Percentiles rank a stretch among this genome's conserved stretches.
These are phyloP conservation scores for Hyposmocoma kahamanoa DNA, from an alignment of 1,140 invertebrate species.

Conservation along the genomic window DNA sequence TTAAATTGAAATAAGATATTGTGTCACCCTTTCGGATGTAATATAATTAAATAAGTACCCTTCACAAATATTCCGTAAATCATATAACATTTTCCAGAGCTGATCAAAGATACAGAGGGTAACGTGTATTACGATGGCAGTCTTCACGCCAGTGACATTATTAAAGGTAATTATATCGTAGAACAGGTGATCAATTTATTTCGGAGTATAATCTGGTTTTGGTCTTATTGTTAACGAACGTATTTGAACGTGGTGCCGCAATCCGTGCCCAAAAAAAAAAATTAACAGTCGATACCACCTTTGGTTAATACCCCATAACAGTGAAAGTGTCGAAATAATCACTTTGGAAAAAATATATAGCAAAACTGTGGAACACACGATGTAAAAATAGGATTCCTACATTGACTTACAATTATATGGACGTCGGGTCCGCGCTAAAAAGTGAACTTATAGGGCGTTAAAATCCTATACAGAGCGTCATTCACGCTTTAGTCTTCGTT, in stretches of 20 bases:
- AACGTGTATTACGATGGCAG: constrained; percentile 57
- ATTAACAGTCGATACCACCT: background rate
- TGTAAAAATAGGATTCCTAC: too few relatives aligned
- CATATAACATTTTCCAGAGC: too few relatives aligned
- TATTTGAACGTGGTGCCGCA: background rate
- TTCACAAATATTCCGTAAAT: too few relatives aligned
- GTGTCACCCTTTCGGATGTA: too few relatives aligned
- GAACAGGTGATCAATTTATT: background rate
- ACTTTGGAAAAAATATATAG: background rate
- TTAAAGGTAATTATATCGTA: constrained; percentile 15
- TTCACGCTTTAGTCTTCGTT: too few relatives aligned
- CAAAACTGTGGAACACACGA: too few relatives aligned
- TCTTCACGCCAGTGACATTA: constrained; percentile 45
- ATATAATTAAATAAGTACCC: too few relatives aligned
- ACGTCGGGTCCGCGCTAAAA: too few relatives aligned
- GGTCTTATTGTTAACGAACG: background rate
- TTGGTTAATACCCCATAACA: background rate
- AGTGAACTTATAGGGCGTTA: too few relatives aligned
- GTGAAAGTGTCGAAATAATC: background rate
- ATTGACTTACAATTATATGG: too few relatives aligned
- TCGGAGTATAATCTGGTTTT: background rate
- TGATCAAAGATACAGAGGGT: constrained; percentile 44
- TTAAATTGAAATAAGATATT: too few relatives aligned
- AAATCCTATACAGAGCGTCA: too few relatives aligned
- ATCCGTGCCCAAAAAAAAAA: background rate